Evolutionary conservation across 2,888 invertebrate genomes (phyloP).

Genomic region (Rhopalosiphum nymphaeae): DNA sequence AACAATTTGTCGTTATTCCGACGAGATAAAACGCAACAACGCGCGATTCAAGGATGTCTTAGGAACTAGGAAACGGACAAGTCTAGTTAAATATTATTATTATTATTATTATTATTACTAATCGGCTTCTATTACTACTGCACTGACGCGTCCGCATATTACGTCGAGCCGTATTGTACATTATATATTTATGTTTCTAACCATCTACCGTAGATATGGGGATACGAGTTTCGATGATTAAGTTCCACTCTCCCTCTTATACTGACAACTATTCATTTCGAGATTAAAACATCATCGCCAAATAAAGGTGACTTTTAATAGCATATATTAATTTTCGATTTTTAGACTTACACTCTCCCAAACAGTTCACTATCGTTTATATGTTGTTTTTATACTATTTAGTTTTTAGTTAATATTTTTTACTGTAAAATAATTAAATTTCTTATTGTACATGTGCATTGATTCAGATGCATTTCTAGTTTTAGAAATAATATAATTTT

Average conservation of each 20-base stretch:
- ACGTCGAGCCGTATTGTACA: background rate
- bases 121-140: background rate
- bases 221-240: background rate
- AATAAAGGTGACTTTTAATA: background rate
- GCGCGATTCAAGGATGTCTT: constrained; percentile 43
- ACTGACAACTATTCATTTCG: background rate
- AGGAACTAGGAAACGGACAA: constrained; percentile 44
- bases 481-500: background rate
- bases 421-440: background rate
- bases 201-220: background rate
- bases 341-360: background rate
- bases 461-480: background rate
- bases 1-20: constrained; percentile 16
- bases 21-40: constrained; percentile 18
- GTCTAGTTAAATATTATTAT: background rate
- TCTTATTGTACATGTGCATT: background rate
- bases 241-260: background rate
- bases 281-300: background rate
- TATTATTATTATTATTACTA: background rate
- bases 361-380: background rate
- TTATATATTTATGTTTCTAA: background rate
- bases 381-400: background rate
- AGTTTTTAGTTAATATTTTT: background rate
- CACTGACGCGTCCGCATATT: background rate
- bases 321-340: background rate